These are phyloP conservation scores for Hirtodrosophila histrioides DNA, from an alignment of 2,888 invertebrate species.

Conservation along the genomic window DNA sequence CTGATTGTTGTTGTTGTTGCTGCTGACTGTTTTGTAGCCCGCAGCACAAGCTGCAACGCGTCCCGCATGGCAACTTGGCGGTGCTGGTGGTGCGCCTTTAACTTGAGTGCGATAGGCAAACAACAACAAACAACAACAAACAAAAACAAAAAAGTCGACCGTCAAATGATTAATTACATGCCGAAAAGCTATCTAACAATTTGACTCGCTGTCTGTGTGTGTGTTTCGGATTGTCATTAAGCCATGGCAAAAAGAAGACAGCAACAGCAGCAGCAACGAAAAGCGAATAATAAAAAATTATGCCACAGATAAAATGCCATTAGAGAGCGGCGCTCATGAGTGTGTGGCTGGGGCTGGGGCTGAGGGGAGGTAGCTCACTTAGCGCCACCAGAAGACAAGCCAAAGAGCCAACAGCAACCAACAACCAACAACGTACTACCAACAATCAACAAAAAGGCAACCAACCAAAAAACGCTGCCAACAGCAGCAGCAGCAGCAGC, in stretches of 20 bases:
- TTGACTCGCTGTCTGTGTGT: slow-evolving; percentile 71
- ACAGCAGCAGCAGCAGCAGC: slow-evolving; percentile 38
- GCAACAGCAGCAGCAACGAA: slow-evolving; percentile 26
- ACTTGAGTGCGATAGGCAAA: slow-evolving; percentile 35
- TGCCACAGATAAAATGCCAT: slow-evolving; percentile 81
- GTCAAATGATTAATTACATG: slow-evolving; percentile 78
- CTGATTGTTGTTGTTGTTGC: slow-evolving; percentile 27
- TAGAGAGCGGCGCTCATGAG: slow-evolving; percentile 65
- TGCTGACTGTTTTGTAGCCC: slow-evolving; percentile 50
- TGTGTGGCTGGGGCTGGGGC: background rate
- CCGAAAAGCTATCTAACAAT: slow-evolving; percentile 81
- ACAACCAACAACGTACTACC: slow-evolving; percentile 15
- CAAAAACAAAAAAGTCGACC: slow-evolving; percentile 42
- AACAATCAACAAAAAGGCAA: slow-evolving; percentile 22
- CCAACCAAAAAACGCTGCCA: slow-evolving; percentile 50
- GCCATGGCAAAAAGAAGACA: slow-evolving; percentile 53
- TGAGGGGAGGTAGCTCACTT: slow-evolving; percentile 56
- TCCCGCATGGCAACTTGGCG: slow-evolving; percentile 59
- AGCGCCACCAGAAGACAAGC: slow-evolving; percentile 76
- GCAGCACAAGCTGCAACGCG: slow-evolving; percentile 61
- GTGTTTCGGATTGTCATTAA: slow-evolving; percentile 73
- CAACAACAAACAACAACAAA: slow-evolving; percentile 3
- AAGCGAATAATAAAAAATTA: slow-evolving; percentile 79
- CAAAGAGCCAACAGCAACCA: slow-evolving; percentile 23
- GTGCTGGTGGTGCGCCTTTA: slow-evolving; percentile 32